These are phyloP conservation scores for Xanthostigma xanthostigma DNA, from an alignment of 2,888 invertebrate genomes.

Conservation along the genomic window DNA sequence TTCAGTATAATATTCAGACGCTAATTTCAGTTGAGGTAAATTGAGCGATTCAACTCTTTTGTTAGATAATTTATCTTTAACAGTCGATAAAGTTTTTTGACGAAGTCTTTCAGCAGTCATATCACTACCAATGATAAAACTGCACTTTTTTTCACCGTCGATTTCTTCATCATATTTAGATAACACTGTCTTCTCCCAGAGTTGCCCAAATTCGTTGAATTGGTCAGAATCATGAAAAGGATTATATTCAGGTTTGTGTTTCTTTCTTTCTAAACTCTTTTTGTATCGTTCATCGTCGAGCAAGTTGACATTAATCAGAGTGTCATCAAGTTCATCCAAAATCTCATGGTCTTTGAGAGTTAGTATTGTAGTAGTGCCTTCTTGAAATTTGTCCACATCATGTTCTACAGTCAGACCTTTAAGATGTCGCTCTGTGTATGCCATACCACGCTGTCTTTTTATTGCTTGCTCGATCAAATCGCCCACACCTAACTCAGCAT, in stretches of 20 bases:
- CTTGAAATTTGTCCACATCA: slow-evolving; percentile 47
- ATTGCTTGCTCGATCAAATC: slow-evolving; percentile 71
- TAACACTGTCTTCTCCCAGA: slow-evolving; percentile 51
- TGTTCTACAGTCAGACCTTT: slow-evolving; percentile 79
- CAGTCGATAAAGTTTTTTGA: slow-evolving; percentile 28
- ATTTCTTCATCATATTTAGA: slow-evolving; percentile 93
- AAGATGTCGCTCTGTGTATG: slow-evolving; percentile 58
- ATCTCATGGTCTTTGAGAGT: slow-evolving; percentile 89
- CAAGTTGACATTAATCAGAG: slow-evolving; percentile 83
- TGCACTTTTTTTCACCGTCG: slow-evolving; percentile 49
- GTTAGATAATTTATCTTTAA: slow-evolving; percentile 44
- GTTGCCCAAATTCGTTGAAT: slow-evolving; percentile 50
- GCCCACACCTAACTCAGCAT: slow-evolving; percentile 82
- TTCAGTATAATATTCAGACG: slow-evolving; percentile 77
- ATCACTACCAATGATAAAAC: slow-evolving; percentile 64
- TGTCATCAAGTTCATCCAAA: slow-evolving; percentile 72
- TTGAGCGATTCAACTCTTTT: slow-evolving; percentile 62
- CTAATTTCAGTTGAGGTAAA: slow-evolving; percentile 50
- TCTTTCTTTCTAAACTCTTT: slow-evolving; percentile 71
- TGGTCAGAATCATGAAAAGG: slow-evolving; percentile 71
- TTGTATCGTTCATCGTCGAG: slow-evolving; percentile 71
- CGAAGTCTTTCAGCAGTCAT: slow-evolving; percentile 37
- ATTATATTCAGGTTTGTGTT: slow-evolving; percentile 74
- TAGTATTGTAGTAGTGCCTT: slow-evolving; percentile 73
- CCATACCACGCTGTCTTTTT: slow-evolving; percentile 34